Base-by-base conservation (phyloP, 2,888 invertebrate species). In the Folsomia candida region DNA sequence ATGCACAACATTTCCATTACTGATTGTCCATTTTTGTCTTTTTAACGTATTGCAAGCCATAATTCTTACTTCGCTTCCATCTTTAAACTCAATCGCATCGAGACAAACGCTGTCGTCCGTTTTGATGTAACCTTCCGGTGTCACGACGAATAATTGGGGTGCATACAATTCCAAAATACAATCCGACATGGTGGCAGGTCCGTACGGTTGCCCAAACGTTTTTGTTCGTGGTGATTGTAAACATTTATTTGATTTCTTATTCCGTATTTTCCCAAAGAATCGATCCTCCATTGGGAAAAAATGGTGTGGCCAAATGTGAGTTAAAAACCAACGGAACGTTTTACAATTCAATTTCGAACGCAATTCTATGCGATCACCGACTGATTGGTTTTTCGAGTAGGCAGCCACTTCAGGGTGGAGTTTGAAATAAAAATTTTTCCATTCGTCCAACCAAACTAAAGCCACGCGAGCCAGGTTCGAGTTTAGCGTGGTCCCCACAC, bases 381-480 rank as follows among this genome's bases (percentile, higher is more conserved):
- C 84, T 79, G 86, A 86, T 79, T 92, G 90, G 68, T 86, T 85
- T 63, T 88, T 86, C 27, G 87, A 86, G 27, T 87, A 82, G 75
- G 83, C 83, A 25, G 86, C 87, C 0, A 91, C 88, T 51, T 89
- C 87, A 61, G 87, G 89, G 81, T 93, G 94, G 80, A 93, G 91
- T 82, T 91, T 92, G 82, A 94, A 93, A 81, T 90, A 93, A 83
- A 96, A 95, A 74, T 92, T 90, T 14, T 92, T 91, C 92, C 97
- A 97, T 68, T 97, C 92, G 82, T 98, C 98, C 92, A 99, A 93
- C 98, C 98, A 99, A 0, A 97, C 97, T 1, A 92, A 86, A 0
- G 97, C 97, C 0, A 95, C 96, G 70, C 99, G 86, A 0, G 94
- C 95, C 47, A 97, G 86, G 85, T 99, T 99, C 0, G 91, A 88